These are phyloP conservation scores for Protosalanx chinensis DNA, from an alignment of 2,797 vertebrate genomes.

Conservation along the genomic window DNA sequence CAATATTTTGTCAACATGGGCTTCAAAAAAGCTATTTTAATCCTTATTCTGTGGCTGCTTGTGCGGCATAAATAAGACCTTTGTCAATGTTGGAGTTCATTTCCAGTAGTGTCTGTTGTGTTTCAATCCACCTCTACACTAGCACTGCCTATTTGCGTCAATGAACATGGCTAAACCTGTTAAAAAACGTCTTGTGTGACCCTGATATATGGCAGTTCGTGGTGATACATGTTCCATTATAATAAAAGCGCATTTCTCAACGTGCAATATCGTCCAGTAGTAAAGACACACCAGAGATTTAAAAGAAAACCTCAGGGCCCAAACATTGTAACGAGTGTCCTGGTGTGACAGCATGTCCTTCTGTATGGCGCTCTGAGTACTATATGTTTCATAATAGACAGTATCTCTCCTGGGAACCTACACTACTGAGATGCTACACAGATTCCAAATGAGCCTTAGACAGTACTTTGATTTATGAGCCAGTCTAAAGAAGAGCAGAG, in stretches of 20 bases:
- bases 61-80: too few species aligned
- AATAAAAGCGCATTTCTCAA: not conserved
- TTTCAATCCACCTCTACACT: too few species aligned
- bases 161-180: too few species aligned
- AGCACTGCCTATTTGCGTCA: too few species aligned
- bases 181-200: too few species aligned
- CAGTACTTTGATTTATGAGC: constrained; percentile 28
- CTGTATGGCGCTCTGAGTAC: not conserved
- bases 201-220: too few species aligned
- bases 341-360: not conserved
- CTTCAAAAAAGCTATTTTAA: too few species aligned
- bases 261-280: not conserved
- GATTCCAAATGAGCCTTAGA: constrained; percentile 18
- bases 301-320: not conserved
- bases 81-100: too few species aligned
- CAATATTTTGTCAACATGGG: too few species aligned
- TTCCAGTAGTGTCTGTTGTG: too few species aligned
- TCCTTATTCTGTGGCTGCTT: too few species aligned
- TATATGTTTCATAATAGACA: not conserved
- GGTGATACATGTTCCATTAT: not conserved
- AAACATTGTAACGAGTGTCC: too few species aligned
- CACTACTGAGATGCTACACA: constrained; percentile 2
- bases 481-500: constrained; percentile 22
- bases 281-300: not conserved
- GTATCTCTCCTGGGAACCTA: constrained; percentile 5